These are phyloP conservation scores for Drosophila engyochracea DNA, from an alignment of 2,888 invertebrate species.

Conservation along the genomic window DNA sequence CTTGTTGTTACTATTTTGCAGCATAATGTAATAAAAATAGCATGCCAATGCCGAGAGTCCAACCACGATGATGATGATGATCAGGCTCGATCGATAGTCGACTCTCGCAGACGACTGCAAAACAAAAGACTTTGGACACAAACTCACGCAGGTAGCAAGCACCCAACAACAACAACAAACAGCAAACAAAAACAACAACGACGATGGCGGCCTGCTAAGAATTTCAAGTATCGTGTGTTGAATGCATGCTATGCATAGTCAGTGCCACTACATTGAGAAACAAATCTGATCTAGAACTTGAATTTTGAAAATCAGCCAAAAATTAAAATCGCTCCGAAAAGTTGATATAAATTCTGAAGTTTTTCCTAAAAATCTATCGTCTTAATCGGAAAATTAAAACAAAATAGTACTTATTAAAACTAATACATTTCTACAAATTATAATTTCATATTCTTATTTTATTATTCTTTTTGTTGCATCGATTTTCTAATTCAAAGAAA, in stretches of 20 bases:
- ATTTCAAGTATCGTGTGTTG: constrained; percentile 82
- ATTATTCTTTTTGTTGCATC: not conserved
- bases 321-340: not conserved
- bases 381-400: not conserved
- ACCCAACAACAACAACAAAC: constrained; percentile 25
- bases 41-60: constrained; percentile 68
- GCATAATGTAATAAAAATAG: constrained; percentile 80
- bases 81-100: constrained; percentile 76
- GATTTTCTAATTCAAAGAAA: not conserved
- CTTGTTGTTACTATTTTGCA: constrained; percentile 80
- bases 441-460: not conserved
- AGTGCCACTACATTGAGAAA: constrained; percentile 29
- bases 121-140: constrained; percentile 80
- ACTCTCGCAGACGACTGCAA: constrained; percentile 50
- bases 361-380: not conserved
- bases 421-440: not conserved
- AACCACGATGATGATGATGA: constrained; percentile 66
- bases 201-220: constrained; percentile 70
- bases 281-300: not conserved
- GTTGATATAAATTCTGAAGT: not conserved
- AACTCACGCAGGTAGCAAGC: constrained; percentile 72
- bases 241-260: constrained; percentile 80
- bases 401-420: no score
- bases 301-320: not conserved
- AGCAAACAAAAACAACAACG: constrained; percentile 24